Percentiles rank a stretch among this genome's conserved stretches.
phyloP scores from a whole-genome alignment of 2,113 vertebrate genomes.

The Semnornis frantzii region DNA sequence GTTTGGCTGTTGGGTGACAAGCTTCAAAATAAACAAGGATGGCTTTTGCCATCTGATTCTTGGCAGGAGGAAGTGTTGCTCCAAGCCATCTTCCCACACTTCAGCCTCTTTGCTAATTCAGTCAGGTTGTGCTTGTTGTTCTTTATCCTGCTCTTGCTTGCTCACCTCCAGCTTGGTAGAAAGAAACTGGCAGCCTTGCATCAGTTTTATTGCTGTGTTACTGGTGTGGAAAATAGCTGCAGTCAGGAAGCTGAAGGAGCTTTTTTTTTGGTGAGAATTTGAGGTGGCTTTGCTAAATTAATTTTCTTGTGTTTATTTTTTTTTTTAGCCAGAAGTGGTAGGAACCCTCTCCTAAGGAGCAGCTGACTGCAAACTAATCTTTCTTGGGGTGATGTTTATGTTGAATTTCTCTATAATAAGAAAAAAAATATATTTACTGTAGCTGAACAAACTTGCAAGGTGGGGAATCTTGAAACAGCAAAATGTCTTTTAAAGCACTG shows the following conservation, averaged over 20 bases:
- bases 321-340: not conserved
- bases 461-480: not conserved
- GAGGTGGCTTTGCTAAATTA: not conserved
- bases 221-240: not conserved
- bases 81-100: fast-evolving
- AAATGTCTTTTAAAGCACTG: not conserved
- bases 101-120: not conserved
- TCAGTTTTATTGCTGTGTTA: not conserved
- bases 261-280: not conserved
- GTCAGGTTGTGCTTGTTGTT: not conserved
- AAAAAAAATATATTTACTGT: not conserved
- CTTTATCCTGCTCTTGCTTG: not conserved
- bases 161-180: not conserved
- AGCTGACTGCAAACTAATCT: not conserved
- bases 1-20: not conserved
- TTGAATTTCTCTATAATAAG: not conserved
- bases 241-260: not conserved
- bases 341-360: not conserved
- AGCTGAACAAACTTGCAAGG: not conserved
- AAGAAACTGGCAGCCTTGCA: not conserved
- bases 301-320: not conserved
- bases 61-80: not conserved
- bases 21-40: not conserved
- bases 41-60: not conserved
- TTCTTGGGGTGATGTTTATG: not conserved